Evolutionary conservation across 2,888 invertebrate species (phyloP).

Genomic region (Elegia similella): DNA sequence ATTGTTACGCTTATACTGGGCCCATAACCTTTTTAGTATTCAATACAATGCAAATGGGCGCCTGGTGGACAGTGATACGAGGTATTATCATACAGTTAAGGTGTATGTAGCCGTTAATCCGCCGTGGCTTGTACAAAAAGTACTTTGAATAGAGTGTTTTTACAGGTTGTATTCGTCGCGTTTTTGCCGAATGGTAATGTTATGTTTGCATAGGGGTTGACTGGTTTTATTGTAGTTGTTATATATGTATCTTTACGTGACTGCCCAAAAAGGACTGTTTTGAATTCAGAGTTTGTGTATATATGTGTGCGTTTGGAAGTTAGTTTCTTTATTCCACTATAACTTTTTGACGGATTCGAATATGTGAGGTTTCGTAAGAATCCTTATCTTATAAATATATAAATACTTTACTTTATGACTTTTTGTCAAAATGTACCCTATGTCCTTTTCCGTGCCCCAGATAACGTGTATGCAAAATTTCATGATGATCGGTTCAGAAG

Average conservation of each 20-base stretch:
- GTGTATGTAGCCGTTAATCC: conserved; percentile 50
- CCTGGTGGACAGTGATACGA: conserved; percentile 63
- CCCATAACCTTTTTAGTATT: conserved; percentile 37
- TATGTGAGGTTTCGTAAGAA: no score
- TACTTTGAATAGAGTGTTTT: not conserved
- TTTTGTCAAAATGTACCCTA: no score
- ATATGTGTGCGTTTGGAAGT: not conserved
- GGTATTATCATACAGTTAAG: conserved; percentile 62
- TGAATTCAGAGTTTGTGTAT: not conserved
- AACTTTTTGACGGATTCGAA: no score
- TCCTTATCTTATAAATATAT: no score
- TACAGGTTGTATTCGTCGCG: not conserved
- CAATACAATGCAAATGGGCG: conserved; percentile 67
- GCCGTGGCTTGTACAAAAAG: conserved; percentile 34
- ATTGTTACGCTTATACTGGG: conserved; percentile 15
- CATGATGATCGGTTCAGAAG: no score
- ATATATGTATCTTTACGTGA: no score
- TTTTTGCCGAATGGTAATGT: not conserved
- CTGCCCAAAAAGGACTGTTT: no score
- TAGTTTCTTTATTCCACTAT: no score
- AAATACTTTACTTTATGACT: no score
- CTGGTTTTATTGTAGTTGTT: not conserved
- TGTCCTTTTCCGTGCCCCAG: no score
- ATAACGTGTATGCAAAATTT: no score
- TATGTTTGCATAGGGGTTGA: not conserved